Evolutionary conservation across 2,797 vertebrate genomes (phyloP), one percentile per base, ranked within the genome.

Genomic region (Kryptolebias ocellatus): DNA sequence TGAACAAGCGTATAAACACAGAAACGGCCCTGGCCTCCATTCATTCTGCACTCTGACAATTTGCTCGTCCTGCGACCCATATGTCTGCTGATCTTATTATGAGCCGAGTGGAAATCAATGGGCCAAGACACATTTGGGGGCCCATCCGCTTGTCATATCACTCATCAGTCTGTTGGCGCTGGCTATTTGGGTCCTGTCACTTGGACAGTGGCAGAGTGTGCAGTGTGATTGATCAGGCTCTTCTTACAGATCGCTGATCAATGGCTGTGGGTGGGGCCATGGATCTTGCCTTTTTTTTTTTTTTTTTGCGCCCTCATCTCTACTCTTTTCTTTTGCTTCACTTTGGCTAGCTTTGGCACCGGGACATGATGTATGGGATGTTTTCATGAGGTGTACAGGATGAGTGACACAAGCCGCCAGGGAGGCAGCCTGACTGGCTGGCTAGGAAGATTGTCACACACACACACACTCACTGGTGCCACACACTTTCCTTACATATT

Each of bases 101-200:
- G 92, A 93, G 90, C 88, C 81, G 95, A 98, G 94, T 94, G 94
- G 95, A 98, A 98, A 99, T 98, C 97, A 97, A 98, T 98, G 95
- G 92, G 86, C 81, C 94, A 94, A 95, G 96, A 96, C 95, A 91
- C 94, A 94, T 95, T 95, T 93, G 94, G 90, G 94, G 94, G 95
- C 95, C 95, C 93, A 86, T 90, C 68, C 85, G 74, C 94, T 94
- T 96, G 96, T 98, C 97, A 97, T 96, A 98, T 98, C 96, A 96
- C 93, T 98, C 96, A 98, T 98, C 95, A 94, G 94, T 94, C 95
- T 94, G 95, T 89, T 93, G 94, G 94, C 92, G 90, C 85, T 83
- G 93, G 94, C 94, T 95, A 96, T 95, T 94, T 93, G 93, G 91
- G 92, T 89, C 79, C 86, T 95, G 95, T 96, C 96, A 96, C 85